phyloP scores from a whole-genome alignment of 2,797 vertebrate genomes.

The Macroramphosus scolopax region DNA sequence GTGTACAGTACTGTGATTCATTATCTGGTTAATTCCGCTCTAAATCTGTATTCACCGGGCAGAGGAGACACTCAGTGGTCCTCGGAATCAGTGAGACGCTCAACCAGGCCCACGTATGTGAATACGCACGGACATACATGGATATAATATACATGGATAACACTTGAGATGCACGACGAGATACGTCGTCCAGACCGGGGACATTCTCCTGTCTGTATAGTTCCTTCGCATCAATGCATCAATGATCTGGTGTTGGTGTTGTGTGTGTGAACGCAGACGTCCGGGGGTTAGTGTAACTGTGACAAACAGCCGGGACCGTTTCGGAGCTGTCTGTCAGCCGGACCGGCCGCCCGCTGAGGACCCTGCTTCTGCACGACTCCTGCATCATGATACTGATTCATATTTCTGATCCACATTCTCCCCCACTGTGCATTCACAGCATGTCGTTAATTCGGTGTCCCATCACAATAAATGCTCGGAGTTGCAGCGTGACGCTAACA shows the following conservation, averaged over 20 bases:
- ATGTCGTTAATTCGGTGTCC: constrained; percentile 75
- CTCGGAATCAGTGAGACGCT: constrained; percentile 41
- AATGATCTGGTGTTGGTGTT: constrained; percentile 12
- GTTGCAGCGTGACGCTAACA: constrained; percentile 35
- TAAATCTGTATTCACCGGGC: constrained; percentile 30
- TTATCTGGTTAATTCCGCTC: constrained; percentile 48
- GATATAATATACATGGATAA: constrained; percentile 25
- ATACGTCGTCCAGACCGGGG: too few relatives aligned
- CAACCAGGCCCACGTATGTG: constrained; percentile 10
- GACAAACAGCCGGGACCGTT: constrained; percentile 60
- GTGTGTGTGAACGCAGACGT: constrained; percentile 37
- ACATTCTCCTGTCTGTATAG: constrained; percentile 30
- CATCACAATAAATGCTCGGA: constrained; percentile 61
- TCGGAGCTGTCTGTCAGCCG: constrained; percentile 53
- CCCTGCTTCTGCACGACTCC: constrained; percentile 51
- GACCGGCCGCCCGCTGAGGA: constrained; percentile 49
- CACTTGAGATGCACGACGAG: too few relatives aligned
- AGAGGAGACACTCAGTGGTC: constrained; percentile 17
- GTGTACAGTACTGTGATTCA: constrained; percentile 28
- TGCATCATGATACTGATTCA: constrained; percentile 70
- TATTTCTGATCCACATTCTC: constrained; percentile 60
- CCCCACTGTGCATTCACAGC: constrained; percentile 67
- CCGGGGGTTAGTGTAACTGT: constrained; percentile 57
- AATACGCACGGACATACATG: constrained; percentile 9
- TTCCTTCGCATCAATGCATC: constrained; percentile 15